Evolutionary conservation across 2,113 vertebrate genomes (phyloP).

Genomic region (Hirundichthys speculiger): DNA sequence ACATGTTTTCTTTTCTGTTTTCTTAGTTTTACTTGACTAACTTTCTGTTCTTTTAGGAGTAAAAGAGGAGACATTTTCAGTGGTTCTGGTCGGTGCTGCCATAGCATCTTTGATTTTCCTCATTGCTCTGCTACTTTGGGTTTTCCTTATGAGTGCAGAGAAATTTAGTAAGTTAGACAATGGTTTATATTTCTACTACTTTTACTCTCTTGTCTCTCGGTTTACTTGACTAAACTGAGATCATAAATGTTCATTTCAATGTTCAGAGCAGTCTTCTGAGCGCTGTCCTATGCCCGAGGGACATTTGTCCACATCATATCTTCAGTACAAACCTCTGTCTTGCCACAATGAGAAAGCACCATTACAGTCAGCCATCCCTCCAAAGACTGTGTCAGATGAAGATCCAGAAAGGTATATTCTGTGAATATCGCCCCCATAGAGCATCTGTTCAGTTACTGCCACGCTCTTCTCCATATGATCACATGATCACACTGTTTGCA

Average conservation of each 20-base stretch:
- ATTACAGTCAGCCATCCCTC: not conserved
- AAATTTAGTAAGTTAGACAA: constrained; percentile 56
- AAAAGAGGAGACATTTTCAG: constrained; percentile 35
- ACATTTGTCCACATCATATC: constrained; percentile 7
- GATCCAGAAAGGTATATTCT: constrained; percentile 38
- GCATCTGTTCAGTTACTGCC: not conserved
- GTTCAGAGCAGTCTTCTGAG: constrained; percentile 43
- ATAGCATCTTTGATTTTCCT: constrained; percentile 51
- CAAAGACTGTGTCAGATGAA: constrained; percentile 12
- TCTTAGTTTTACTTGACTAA: not conserved
- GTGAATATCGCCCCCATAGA: not conserved
- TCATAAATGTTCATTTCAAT: constrained; percentile 8
- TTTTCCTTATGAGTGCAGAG: constrained; percentile 51
- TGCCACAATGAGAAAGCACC: constrained; percentile 2
- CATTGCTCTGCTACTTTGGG: constrained; percentile 64
- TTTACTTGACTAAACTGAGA: not conserved
- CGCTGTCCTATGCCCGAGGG: constrained; percentile 25
- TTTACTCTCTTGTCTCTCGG: not conserved
- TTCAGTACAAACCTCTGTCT: constrained; percentile 19
- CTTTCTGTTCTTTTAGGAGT: constrained; percentile 24
- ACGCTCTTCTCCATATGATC: not conserved
- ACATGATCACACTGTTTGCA: not conserved
- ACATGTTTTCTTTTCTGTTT: not conserved
- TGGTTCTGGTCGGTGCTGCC: constrained; percentile 55
- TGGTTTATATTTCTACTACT: not conserved